Percentiles rank a stretch among this genome's conserved stretches.
These are phyloP conservation scores for Argopecten irradians DNA, from an alignment of 1,140 invertebrate genomes.

Conservation along the genomic window DNA sequence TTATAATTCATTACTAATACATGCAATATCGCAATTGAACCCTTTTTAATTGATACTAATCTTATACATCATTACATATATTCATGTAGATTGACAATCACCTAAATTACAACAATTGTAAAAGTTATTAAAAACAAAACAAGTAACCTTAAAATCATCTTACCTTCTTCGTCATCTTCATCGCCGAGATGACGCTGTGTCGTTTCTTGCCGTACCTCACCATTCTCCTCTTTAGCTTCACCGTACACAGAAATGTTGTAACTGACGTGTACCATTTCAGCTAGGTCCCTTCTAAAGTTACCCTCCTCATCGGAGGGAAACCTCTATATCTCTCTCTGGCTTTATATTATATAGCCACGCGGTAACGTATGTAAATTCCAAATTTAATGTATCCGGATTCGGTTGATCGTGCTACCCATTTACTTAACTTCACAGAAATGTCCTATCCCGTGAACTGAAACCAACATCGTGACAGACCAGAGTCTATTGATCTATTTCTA, in stretches of 20 bases:
- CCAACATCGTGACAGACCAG: neutral
- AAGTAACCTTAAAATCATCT: no score
- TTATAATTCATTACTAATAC: no score
- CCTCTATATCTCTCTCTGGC: neutral
- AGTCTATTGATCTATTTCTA: neutral
- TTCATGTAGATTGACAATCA: no score
- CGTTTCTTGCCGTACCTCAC: neutral
- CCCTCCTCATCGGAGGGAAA: neutral
- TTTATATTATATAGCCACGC: neutral
- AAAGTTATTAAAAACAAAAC: no score
- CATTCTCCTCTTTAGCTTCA: neutral
- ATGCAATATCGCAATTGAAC: no score
- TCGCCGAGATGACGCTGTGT: neutral
- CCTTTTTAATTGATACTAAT: no score
- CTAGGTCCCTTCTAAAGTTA: neutral
- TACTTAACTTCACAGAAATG: neutral
- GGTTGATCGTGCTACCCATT: neutral
- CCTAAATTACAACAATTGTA: no score
- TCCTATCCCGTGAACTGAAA: conserved; percentile 6
- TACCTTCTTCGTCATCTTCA: neutral
- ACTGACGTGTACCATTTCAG: conserved; percentile 1
- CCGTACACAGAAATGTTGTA: neutral
- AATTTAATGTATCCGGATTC: neutral
- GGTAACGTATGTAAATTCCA: neutral
- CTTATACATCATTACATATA: no score